Base-by-base conservation (phyloP, 2,113 vertebrate genomes). In the Hypocryptadius cinnamomeus region DNA sequence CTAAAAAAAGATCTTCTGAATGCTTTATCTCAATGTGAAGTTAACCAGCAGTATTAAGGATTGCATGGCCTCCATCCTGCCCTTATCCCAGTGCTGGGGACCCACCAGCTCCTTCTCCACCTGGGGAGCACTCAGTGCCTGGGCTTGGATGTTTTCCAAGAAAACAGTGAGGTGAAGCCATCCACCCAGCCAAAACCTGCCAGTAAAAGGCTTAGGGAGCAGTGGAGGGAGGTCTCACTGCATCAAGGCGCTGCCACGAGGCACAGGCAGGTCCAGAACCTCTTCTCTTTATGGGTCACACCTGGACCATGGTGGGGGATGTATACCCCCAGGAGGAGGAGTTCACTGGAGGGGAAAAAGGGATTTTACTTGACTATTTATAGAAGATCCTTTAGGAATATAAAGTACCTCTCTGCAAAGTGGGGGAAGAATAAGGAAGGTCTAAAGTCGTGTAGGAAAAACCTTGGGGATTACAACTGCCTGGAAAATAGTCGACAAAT, bases 401-500 rank as follows among this genome's bases (percentile, higher is more conserved):
- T n/a, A 25, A 70, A 90, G 78, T 82, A 87, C 68, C 79, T 79
- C 76, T 87, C 87, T 77, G 35, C 42, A 39, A 80, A 71, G 56
- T 13, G 56, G 79, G 91, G 74, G 60, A 93, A 85, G 78, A 89
- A 25, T n/a, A 72, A 82, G 81, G 42, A 87, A 87, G 63, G 39
- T 77, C 73, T 69, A 4, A 91, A 77, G 45, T 77, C 2, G 1
- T 25, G 39, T 83, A 90, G 85, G 93, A 82, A 84, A 66, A 87
- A 76, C 56, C 83, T 94, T 91, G 89, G 42, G 85, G 70, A 42
- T 81, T 88, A 30, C 69, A 77, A 33, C 80, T 95, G 80, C 93
- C 96, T 96, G 96, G 96, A 97, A 81, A 92, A 88, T 79, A 81
- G 81, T 45, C 6, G 40, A 9, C 51, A 60, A 93, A 95, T 95